Conservation (phyloP, 2,113 vertebrate species). For the Poeciliopsis prolifica region DNA sequence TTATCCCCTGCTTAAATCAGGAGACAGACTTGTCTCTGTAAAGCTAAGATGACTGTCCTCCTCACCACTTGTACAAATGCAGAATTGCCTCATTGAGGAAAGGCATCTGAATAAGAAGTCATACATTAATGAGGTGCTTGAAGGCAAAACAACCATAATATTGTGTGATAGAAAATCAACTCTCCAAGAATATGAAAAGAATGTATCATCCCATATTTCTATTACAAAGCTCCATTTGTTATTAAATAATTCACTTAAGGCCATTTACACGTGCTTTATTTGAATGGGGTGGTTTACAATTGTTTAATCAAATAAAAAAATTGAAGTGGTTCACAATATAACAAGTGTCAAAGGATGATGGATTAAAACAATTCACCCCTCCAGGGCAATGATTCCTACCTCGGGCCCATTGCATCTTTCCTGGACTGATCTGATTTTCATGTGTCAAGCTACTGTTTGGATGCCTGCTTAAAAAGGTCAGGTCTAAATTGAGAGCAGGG, state of each 20-base stretch:
- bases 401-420: conserved; percentile 40
- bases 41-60: conserved; percentile 58
- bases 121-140: conserved; percentile 62
- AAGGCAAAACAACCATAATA: conserved; percentile 36
- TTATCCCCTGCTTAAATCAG: conserved; percentile 53
- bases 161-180: conserved; percentile 37
- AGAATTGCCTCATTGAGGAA: conserved; percentile 62
- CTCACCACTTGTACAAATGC: conserved; percentile 52
- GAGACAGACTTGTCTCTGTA: conserved; percentile 36
- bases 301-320: conserved; percentile 56
- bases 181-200: conserved; percentile 34
- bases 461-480: conserved; percentile 64
- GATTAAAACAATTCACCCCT: conserved; percentile 21
- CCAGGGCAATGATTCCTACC: background rate
- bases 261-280: conserved; percentile 48
- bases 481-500: conserved; percentile 64
- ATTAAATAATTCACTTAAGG: conserved; percentile 54
- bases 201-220: conserved; percentile 53
- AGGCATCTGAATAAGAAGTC: conserved; percentile 48
- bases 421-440: conserved; percentile 40
- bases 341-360: conserved; percentile 12
- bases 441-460: conserved; percentile 26
- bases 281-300: conserved; percentile 46
- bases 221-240: conserved; percentile 19
- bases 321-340: conserved; percentile 43